Evolutionary conservation across 2,113 vertebrate species (phyloP).

Genomic region (Tonatia bakeri): DNA sequence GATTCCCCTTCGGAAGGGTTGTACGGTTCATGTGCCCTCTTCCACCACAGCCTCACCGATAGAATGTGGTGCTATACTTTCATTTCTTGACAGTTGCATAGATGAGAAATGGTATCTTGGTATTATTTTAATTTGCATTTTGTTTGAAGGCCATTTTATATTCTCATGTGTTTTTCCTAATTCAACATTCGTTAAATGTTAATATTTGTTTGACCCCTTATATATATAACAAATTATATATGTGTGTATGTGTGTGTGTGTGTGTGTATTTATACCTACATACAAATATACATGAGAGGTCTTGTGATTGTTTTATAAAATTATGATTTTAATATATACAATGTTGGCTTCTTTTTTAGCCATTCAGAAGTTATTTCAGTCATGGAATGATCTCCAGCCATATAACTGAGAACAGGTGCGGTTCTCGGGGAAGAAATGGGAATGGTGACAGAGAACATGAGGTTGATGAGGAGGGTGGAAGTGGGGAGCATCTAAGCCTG

Average conservation of each 20-base stretch:
- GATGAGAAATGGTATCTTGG: not conserved
- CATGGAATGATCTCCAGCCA: slow-evolving; percentile 96
- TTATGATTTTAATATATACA: slow-evolving; percentile 13
- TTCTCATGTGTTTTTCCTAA: not conserved
- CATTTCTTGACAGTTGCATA: not conserved
- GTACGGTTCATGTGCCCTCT: not conserved
- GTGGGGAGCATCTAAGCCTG: not conserved
- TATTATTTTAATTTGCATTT: slow-evolving; percentile 1
- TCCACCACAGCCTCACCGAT: not conserved
- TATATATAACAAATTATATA: too few species aligned
- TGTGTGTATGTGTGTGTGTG: not conserved
- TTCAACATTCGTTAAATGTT: not conserved
- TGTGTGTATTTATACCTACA: not conserved
- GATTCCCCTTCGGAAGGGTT: slow-evolving; percentile 6
- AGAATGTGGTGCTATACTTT: not conserved
- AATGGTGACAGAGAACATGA: not conserved
- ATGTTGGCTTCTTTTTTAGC: slow-evolving; percentile 77
- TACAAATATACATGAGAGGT: not conserved
- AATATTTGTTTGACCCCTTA: too few species aligned
- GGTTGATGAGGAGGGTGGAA: not conserved
- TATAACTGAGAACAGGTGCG: slow-evolving; percentile 93
- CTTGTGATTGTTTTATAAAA: slow-evolving; percentile 34
- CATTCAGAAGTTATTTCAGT: slow-evolving; percentile 94
- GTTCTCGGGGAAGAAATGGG: not conserved
- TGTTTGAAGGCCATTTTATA: slow-evolving; percentile 26